These are phyloP conservation scores for Pelusios castaneus DNA, from an alignment of 2,113 vertebrate species.

Conservation along the genomic window DNA sequence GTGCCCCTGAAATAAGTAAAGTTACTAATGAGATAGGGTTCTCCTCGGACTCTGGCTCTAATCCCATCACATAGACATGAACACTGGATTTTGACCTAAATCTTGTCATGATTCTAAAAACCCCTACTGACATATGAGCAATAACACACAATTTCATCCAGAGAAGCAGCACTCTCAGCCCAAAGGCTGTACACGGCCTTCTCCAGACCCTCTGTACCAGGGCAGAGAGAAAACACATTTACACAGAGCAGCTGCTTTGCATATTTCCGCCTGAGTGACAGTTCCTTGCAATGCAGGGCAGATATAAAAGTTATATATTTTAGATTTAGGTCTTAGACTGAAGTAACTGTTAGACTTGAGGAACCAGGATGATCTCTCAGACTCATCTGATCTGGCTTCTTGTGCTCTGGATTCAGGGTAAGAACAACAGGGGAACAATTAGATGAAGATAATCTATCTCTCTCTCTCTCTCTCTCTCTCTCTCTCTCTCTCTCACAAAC, in stretches of 20 bases:
- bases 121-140: neutral
- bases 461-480: too few relatives aligned
- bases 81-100: neutral
- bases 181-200: neutral
- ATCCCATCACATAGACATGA: neutral
- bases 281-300: neutral
- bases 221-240: neutral
- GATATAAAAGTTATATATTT: neutral
- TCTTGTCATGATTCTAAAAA: neutral
- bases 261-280: neutral
- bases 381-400: neutral
- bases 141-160: neutral
- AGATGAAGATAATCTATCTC: neutral
- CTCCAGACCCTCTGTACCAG: rapidly evolving
- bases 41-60: neutral
- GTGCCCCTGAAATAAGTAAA: neutral
- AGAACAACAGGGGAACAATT: neutral
- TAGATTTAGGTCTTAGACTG: neutral
- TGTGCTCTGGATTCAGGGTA: neutral
- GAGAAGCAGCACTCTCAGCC: neutral
- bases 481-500: too few relatives aligned
- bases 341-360: neutral
- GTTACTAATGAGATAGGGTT: neutral
- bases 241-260: neutral
- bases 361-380: neutral